Conservation (phyloP, 2,113 vertebrate species). For the Gracilinanus agilis region DNA sequence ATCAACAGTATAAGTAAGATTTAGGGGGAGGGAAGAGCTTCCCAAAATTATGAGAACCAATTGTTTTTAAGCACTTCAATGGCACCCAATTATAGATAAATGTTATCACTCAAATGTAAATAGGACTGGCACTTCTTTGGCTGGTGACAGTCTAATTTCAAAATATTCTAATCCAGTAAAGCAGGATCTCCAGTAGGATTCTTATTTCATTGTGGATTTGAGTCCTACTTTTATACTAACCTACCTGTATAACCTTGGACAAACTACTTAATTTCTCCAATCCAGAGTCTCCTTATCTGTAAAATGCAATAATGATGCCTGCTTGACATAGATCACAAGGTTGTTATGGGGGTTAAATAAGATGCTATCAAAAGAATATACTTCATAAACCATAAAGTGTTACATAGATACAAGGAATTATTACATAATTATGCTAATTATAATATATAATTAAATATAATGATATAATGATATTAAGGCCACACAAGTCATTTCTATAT, state of each 20-base stretch:
- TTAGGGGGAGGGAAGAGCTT: background rate
- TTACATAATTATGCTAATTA: background rate
- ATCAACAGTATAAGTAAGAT: background rate
- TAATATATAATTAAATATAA: background rate
- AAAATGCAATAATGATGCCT: background rate
- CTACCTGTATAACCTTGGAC: background rate
- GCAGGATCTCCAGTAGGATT: background rate
- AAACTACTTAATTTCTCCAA: background rate
- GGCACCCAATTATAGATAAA: background rate
- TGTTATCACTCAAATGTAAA: background rate
- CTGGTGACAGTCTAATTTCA: background rate
- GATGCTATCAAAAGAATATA: background rate
- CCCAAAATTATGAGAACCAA: background rate
- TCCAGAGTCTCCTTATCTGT: background rate
- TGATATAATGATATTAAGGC: background rate
- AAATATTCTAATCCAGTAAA: background rate
- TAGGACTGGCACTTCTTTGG: background rate
- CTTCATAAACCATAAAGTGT: background rate
- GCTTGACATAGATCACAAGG: background rate
- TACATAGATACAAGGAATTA: background rate
- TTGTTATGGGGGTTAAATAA: background rate
- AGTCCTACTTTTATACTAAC: background rate
- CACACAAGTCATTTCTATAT: background rate
- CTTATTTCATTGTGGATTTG: background rate
- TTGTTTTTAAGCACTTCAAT: background rate